Conservation (phyloP, 2,888 invertebrate species). For the Aproaerema taeniolella region DNA sequence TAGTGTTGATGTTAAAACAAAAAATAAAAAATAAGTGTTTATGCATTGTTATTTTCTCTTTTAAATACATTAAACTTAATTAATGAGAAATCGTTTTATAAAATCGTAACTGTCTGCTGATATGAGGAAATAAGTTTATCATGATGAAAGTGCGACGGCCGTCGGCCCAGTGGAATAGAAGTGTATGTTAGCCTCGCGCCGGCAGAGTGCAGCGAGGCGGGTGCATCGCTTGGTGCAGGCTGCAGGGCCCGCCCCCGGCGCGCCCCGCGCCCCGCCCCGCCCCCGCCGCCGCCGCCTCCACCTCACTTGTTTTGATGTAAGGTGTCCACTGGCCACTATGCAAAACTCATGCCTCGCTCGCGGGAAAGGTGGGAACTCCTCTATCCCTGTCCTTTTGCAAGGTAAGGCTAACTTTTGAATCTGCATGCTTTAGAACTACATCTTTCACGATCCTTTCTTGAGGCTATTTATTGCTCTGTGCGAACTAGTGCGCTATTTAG, state of each 20-base stretch:
- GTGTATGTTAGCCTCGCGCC: too few species aligned
- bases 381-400: constrained; percentile 37
- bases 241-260: constrained; percentile 60
- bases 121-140: too few species aligned
- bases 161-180: too few species aligned
- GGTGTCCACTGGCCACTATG: constrained; percentile 65
- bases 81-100: too few species aligned
- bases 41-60: too few species aligned
- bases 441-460: constrained; percentile 5
- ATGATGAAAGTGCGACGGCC: too few species aligned
- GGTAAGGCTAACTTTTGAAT: constrained; percentile 34
- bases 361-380: constrained; percentile 34
- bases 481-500: not conserved
- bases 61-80: too few species aligned
- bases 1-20: too few species aligned
- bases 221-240: constrained; percentile 31
- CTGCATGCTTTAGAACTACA: constrained; percentile 7
- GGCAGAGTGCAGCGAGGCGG: constrained; percentile 25
- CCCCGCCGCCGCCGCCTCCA: constrained; percentile 33
- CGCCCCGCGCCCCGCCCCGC: constrained; percentile 49
- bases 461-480: constrained; percentile 2
- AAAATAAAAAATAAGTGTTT: too few species aligned
- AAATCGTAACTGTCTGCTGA: too few species aligned
- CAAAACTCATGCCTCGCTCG: constrained; percentile 43
- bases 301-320: constrained; percentile 74